Evolutionary conservation across 2,797 vertebrate species (phyloP).

Genomic region (Oreochromis grahami): DNA sequence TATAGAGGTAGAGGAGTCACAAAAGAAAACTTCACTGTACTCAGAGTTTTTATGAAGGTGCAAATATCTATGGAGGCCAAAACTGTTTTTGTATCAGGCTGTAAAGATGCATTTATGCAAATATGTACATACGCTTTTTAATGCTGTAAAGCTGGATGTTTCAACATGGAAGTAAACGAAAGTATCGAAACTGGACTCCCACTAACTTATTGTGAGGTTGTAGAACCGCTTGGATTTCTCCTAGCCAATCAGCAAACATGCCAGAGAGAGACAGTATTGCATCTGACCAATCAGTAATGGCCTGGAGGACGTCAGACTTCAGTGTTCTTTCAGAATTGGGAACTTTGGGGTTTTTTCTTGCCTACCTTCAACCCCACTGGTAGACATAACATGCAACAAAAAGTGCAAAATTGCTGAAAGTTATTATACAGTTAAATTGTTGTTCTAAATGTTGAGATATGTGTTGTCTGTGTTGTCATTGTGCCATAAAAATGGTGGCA

Average conservation of each 20-base stretch:
- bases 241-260: not conserved
- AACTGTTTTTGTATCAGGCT: not conserved
- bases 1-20: not conserved
- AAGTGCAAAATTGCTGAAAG: not conserved
- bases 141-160: not conserved
- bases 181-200: not conserved
- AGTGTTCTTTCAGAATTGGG: not conserved
- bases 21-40: not conserved
- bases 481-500: not conserved
- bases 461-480: not conserved
- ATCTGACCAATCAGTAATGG: not conserved
- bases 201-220: not conserved
- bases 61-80: not conserved
- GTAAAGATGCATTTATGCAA: not conserved
- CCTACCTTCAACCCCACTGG: not conserved
- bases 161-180: not conserved
- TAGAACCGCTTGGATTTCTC: not conserved
- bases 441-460: not conserved
- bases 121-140: not conserved
- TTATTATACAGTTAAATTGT: not conserved
- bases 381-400: not conserved
- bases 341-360: fast-evolving
- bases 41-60: not conserved
- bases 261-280: not conserved
- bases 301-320: not conserved